Evolutionary conservation across 2,797 vertebrate genomes (phyloP), one percentile per base, ranked within the genome.

Genomic region (Chelidonichthys spinosus): DNA sequence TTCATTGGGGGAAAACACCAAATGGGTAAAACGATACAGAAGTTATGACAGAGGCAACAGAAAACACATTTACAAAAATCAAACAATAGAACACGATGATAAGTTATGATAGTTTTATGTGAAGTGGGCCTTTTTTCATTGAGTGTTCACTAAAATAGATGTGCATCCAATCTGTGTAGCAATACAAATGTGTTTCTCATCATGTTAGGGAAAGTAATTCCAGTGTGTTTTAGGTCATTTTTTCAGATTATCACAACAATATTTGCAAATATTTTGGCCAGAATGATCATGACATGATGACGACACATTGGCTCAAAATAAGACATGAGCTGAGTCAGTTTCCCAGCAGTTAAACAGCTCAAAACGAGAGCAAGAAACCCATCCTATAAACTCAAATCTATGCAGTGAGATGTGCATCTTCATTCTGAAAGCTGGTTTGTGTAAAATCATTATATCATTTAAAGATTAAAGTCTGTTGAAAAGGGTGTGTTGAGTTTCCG

Each of bases 401-500:
- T 17, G 33, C 49, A 18, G 17, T 11, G 17, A 61, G 43, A 37
- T 1, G 4, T 63, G 11, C n/a, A 7, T 10, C 32, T 63, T 54
- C 36, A 55, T n/a, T 52, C 3, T 69, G 17, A 37, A 43, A 7
- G 43, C 44, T 8, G 52, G 2, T 37, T 40, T 50, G 2, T 33
- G 3, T 33, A 1, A 42, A 37, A 69, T 55, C 33, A 39, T 50
- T 47, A 49, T 10, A 52, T 68, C 32, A 68, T 25, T 46, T 60
- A 10, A 66, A 40, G 58, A 5, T 47, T 35, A 49, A 59, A 32
- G 25, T 17, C 14, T 6, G 25, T 55, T 59, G 7, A 43, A 78
- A 68, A 53, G 14, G 14, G 36, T 2, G 1, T 6, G 44, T 32
- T 33, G 2, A 68, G 15, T 54, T 79, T 82, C 72, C 55, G 47